Percentiles rank a stretch among this genome's conserved stretches.
These are phyloP conservation scores for Rostratula benghalensis DNA, from an alignment of 2,113 vertebrate genomes.

Conservation along the genomic window DNA sequence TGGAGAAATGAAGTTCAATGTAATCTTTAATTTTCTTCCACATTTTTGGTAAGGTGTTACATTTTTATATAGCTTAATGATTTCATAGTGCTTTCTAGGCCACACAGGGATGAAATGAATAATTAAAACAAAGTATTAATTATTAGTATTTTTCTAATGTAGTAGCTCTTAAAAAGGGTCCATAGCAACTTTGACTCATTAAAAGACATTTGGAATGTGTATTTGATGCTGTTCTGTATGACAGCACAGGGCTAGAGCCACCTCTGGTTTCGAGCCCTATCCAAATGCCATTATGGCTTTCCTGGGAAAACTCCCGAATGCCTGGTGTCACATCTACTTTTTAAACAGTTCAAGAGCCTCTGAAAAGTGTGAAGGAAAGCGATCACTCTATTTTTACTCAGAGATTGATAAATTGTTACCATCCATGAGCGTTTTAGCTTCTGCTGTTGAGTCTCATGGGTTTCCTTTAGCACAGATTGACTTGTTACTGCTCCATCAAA, in stretches of 20 bases:
- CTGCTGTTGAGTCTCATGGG: rapidly evolving
- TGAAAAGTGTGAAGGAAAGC: background rate
- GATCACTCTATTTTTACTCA: background rate
- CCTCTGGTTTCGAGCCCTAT: background rate
- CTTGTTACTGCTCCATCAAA: background rate
- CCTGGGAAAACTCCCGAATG: background rate
- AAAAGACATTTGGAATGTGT: background rate
- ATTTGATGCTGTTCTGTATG: constrained; percentile 2
- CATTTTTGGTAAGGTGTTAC: constrained; percentile 14
- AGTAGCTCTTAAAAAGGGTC: background rate
- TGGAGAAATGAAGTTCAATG: background rate
- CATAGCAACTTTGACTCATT: background rate
- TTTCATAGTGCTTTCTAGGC: constrained; percentile 20
- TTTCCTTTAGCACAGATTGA: background rate
- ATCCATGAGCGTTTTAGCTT: background rate
- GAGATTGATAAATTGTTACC: background rate
- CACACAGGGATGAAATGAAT: constrained; percentile 33
- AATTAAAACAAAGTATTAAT: constrained; percentile 61
- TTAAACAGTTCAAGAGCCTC: background rate
- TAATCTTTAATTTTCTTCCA: constrained; percentile 41
- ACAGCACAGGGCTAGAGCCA: background rate
- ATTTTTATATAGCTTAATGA: constrained; percentile 45
- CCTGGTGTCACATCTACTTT: background rate
- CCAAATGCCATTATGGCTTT: background rate
- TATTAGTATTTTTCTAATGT: constrained; percentile 43